Conservation (phyloP, 2,113 vertebrate species). For the Marmota flaviventris region DNA sequence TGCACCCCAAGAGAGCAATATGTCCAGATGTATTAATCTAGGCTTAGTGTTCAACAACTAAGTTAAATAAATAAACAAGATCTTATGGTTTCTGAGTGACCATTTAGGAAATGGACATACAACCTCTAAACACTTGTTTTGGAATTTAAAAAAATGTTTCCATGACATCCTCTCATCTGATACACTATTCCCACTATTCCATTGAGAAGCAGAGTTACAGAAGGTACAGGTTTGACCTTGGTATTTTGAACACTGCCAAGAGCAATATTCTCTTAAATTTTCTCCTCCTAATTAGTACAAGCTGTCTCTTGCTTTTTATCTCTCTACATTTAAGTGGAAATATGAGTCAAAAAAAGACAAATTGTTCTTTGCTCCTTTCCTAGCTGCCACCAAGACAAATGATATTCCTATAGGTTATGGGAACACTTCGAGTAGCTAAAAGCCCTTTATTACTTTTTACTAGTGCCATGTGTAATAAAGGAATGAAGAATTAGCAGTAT, state of each 20-base stretch:
- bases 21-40: not conserved
- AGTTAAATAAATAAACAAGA: slow-evolving; percentile 59
- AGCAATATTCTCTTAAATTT: slow-evolving; percentile 83
- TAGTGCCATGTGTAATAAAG: slow-evolving; percentile 70
- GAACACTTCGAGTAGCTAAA: slow-evolving; percentile 76
- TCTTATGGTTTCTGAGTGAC: slow-evolving; percentile 38
- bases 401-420: slow-evolving; percentile 75
- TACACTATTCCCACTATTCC: not conserved
- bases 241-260: slow-evolving; percentile 80
- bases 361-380: slow-evolving; percentile 76
- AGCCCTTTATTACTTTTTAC: slow-evolving; percentile 74
- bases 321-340: slow-evolving; percentile 80
- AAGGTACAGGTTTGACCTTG: slow-evolving; percentile 74
- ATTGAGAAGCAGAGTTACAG: slow-evolving; percentile 28
- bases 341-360: slow-evolving; percentile 81
- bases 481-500: slow-evolving; percentile 64
- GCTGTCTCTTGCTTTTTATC: slow-evolving; percentile 82
- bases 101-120: slow-evolving; percentile 22
- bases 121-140: not conserved
- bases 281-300: slow-evolving; percentile 81
- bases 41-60: slow-evolving; percentile 27
- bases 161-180: not conserved
- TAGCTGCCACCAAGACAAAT: slow-evolving; percentile 79
- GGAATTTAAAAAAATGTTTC: not conserved
- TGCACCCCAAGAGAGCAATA: not conserved